A percentile compares a stretch with the other conserved stretches of the same genome.
phyloP scores from a whole-genome alignment of 2,888 invertebrate genomes.

The Volucella bombylans region DNA sequence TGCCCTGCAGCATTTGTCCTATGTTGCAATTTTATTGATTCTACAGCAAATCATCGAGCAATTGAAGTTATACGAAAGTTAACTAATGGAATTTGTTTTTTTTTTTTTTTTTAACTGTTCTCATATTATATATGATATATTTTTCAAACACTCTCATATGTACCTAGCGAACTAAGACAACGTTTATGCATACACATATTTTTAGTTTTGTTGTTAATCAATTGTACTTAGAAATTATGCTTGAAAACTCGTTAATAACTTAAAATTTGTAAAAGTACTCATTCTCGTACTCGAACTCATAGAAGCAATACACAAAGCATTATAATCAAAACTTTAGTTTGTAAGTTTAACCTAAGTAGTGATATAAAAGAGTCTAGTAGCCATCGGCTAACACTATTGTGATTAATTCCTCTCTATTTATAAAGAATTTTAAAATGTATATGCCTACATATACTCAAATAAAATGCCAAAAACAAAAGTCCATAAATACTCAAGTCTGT shows the following conservation, averaged over 20 bases:
- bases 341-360: constrained; percentile 65
- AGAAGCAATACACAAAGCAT: constrained; percentile 62
- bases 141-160: constrained; percentile 9
- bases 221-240: constrained; percentile 35
- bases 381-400: constrained; percentile 51
- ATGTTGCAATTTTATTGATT: too few relatives aligned
- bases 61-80: not conserved
- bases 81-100: constrained; percentile 21
- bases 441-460: constrained; percentile 54
- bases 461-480: constrained; percentile 54
- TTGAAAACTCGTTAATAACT: constrained; percentile 18
- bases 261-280: constrained; percentile 9
- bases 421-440: constrained; percentile 47
- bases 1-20: too few relatives aligned
- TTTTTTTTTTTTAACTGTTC: constrained; percentile 39
- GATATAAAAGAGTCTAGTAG: constrained; percentile 57
- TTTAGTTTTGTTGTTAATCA: constrained; percentile 27
- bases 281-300: constrained; percentile 25
- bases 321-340: constrained; percentile 66
- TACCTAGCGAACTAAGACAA: constrained; percentile 23
- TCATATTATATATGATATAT: not conserved
- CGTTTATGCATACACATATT: not conserved
- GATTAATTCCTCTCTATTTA: constrained; percentile 71
- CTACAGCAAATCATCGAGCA: too few relatives aligned
- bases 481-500: constrained; percentile 16